Conservation (phyloP, 1,140 invertebrate species). For the Proales similis region DNA sequence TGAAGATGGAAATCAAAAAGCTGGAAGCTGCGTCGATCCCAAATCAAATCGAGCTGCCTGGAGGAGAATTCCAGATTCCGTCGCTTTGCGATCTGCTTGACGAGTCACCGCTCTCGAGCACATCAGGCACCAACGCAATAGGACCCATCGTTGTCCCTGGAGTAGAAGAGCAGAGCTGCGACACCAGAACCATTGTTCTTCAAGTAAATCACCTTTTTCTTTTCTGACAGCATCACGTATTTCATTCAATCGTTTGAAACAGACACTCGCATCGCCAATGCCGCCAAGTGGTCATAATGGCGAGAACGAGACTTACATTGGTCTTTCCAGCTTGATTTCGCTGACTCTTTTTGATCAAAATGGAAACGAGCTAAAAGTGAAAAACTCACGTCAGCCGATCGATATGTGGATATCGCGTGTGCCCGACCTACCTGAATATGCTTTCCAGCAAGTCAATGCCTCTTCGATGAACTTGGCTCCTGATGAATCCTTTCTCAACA, state of each 20-base stretch:
- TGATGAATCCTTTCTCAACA: constrained; percentile 8
- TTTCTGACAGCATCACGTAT: too few species aligned
- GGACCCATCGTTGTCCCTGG: neutral
- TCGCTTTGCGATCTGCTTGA: neutral
- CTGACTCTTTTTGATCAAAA: constrained; percentile 16
- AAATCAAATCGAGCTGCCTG: neutral
- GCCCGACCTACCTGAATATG: neutral
- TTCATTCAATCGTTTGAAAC: too few species aligned
- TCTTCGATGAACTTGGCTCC: neutral
- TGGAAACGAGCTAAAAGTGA: neutral
- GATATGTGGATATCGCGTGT: constrained; percentile 26
- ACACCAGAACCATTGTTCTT: constrained; percentile 12
- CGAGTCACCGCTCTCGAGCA: too few species aligned
- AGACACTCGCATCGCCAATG: constrained; percentile 4
- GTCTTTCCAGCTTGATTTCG: constrained; percentile 12
- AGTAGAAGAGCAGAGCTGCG: neutral
- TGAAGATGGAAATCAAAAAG: constrained; percentile 15
- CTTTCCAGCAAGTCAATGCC: neutral
- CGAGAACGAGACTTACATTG: constrained; percentile 25
- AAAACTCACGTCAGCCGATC: constrained; percentile 5
- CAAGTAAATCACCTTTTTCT: too few species aligned
- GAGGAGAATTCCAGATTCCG: neutral
- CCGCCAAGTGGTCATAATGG: constrained; percentile 19
- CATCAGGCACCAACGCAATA: neutral
- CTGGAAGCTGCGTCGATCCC: neutral